Base-by-base conservation (phyloP, 1,140 invertebrate genomes). In the Leptestheria dahalacensis region DNA sequence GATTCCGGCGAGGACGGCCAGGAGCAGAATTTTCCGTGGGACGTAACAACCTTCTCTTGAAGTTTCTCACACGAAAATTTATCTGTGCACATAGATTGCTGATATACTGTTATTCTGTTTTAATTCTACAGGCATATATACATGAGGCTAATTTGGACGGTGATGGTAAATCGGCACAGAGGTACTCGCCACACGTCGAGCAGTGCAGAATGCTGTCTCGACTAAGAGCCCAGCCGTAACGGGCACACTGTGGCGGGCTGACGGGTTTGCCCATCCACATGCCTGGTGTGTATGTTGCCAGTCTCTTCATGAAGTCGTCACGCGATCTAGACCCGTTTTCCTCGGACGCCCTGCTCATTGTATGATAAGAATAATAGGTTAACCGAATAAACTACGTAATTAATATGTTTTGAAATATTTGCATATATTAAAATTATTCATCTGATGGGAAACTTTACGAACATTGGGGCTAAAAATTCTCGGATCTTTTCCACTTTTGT, bases 181-280 rank as follows among this genome's bases (percentile, higher is more conserved):
- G 26, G 4, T 33, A 26, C 15, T 26, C 53, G 1, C 26, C 23
- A 20, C 53, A 56, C 15, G 53, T 56, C 25, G 21, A 20, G 20
- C 53, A 56, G 18, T 56, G 28, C 0, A 56, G 26, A 20, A 56
- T 24, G 20, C 33, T 46, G 3, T 21, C 9, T 20, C 33, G 24
- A 4, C 20, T 56, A 56, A 33, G 28, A 28, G 28, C 33, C 53
- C 53, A 56, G 6, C 53, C 53, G 26, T 56, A 56, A 41, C 53
- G 53, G 33, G 53, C 53, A 21, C 53, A 56, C 26, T 56, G 20
- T 18, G 41, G 53, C 20, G 53, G 53, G 20, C 33, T 29, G 11
- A 41, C 53, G 0, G 53, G 53, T 56, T 41, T 26, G 15, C 26
- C 53, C 25, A 41, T 15, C 53, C 53, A 56, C 25, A 41, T 24